phyloP scores from a whole-genome alignment of 1,140 invertebrate species.

The Drosophila willistoni region DNA sequence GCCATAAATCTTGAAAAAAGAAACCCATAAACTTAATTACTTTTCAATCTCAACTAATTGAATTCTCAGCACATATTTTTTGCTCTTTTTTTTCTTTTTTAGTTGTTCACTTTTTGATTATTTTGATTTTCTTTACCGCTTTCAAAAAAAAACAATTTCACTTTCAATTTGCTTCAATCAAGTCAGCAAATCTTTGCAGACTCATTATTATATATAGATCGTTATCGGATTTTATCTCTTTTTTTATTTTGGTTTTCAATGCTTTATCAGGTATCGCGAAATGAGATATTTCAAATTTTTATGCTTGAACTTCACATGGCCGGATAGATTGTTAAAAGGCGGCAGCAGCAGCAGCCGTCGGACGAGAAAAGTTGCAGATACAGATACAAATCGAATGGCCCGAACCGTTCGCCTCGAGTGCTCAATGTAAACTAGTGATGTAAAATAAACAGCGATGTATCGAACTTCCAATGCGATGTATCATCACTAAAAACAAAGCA shows the following conservation, averaged over 20 bases:
- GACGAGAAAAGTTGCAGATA: slow-evolving; percentile 6
- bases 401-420: slow-evolving; percentile 63
- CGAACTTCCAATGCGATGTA: too few relatives aligned
- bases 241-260: slow-evolving; percentile 2
- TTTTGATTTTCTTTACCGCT: slow-evolving; percentile 35
- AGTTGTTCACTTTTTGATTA: neutral
- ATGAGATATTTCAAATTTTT: slow-evolving; percentile 25
- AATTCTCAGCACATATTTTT: neutral
- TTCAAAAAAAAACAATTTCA: slow-evolving; percentile 36
- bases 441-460: neutral
- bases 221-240: slow-evolving; percentile 23
- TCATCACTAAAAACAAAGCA: too few relatives aligned
- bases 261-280: slow-evolving; percentile 47
- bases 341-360: slow-evolving; percentile 24
- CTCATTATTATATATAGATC: slow-evolving; percentile 45
- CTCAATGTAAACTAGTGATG: slow-evolving; percentile 48
- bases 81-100: neutral
- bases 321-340: slow-evolving; percentile 23
- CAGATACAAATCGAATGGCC: slow-evolving; percentile 22
- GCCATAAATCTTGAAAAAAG: slow-evolving; percentile 19
- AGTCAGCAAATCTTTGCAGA: slow-evolving; percentile 29
- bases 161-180: slow-evolving; percentile 53
- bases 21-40: slow-evolving; percentile 6
- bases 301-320: slow-evolving; percentile 59
- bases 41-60: neutral